Conservation (phyloP, 2,888 invertebrate genomes). For the Papilio protenor region DNA sequence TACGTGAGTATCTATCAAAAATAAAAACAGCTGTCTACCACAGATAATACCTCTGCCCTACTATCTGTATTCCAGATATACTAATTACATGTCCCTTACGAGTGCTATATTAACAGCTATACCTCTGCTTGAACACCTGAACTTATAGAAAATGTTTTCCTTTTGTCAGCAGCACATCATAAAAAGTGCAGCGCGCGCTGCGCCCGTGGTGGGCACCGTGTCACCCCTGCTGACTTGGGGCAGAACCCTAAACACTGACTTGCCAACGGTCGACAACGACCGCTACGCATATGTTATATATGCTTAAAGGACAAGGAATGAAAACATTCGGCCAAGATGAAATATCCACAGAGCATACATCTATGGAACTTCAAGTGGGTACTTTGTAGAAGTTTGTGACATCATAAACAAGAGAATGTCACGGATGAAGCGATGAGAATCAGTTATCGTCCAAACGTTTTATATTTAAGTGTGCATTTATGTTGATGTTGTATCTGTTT, state of each 20-base stretch:
- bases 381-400: not conserved
- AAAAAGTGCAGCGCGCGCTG: constrained; percentile 78
- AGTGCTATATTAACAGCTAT: not conserved
- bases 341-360: constrained; percentile 34
- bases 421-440: not conserved
- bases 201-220: constrained; percentile 80
- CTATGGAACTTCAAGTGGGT: constrained; percentile 14
- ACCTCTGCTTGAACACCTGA: not conserved
- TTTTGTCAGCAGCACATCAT: constrained; percentile 65
- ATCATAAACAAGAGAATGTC: not conserved
- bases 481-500: constrained; percentile 22
- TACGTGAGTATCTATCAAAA: constrained; percentile 60
- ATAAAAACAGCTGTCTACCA: too few relatives aligned
- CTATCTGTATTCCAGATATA: too few relatives aligned
- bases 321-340: constrained; percentile 6
- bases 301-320: constrained; percentile 51
- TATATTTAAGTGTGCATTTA: constrained; percentile 40
- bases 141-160: constrained; percentile 36
- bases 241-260: constrained; percentile 77
- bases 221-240: constrained; percentile 81
- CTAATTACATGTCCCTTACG: not conserved
- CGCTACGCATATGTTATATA: constrained; percentile 71
- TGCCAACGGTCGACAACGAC: constrained; percentile 66
- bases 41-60: too few relatives aligned
- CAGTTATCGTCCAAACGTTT: constrained; percentile 1